A percentile compares a stretch with the other conserved stretches of the same genome.
phyloP scores from a whole-genome alignment of 1,140 invertebrate genomes.

The Lepidurus packardi region DNA sequence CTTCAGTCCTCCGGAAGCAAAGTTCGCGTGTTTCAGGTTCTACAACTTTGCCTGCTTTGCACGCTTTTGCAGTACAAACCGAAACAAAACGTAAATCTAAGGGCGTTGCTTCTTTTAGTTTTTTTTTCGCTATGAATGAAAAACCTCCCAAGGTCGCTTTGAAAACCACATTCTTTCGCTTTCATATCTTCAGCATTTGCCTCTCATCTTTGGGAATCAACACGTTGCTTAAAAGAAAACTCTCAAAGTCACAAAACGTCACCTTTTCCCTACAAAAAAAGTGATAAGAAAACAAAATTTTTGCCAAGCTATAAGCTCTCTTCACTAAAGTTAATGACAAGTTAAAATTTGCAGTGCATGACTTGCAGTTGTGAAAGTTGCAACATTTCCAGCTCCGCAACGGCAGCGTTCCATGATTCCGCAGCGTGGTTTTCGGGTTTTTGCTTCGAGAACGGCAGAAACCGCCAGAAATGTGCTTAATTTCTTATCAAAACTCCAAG shows the following conservation, averaged over 20 bases:
- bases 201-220: no score
- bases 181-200: not conserved
- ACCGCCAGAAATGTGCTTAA: no score
- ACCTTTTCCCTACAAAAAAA: no score
- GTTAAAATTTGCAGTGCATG: no score
- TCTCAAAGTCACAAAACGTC: no score
- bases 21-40: not conserved
- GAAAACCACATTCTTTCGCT: not conserved
- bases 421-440: not conserved
- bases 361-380: not conserved
- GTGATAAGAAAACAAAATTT: accelerated
- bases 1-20: not conserved
- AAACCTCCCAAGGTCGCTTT: not conserved
- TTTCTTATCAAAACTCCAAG: no score
- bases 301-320: no score
- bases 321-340: no score
- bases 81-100: not conserved
- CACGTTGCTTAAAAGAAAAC: no score
- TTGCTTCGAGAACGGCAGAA: no score
- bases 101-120: not conserved
- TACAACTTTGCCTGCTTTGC: not conserved
- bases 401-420: not conserved
- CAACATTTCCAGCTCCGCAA: not conserved
- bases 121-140: not conserved
- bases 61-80: not conserved